These are phyloP conservation scores for Spialia ferax DNA, from an alignment of 2,888 invertebrate genomes.

Conservation along the genomic window DNA sequence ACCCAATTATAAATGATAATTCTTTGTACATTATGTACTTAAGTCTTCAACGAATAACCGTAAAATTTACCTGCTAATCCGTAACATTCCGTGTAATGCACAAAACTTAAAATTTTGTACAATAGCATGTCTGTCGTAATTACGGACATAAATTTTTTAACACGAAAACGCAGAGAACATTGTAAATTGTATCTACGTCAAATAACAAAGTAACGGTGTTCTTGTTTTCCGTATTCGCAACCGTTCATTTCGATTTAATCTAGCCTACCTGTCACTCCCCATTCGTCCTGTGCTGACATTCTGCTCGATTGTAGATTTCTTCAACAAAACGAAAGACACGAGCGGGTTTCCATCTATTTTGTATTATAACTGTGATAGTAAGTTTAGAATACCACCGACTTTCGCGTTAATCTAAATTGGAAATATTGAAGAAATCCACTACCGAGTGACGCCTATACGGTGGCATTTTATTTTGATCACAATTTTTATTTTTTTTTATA, in stretches of 20 bases:
- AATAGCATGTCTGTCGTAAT: background rate
- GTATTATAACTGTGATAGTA: slow-evolving; percentile 86
- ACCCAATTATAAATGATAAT: background rate
- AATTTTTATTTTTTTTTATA: slow-evolving; percentile 70
- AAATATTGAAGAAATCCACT: slow-evolving; percentile 79
- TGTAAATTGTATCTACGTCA: background rate
- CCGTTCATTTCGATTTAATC: background rate
- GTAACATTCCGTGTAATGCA: background rate
- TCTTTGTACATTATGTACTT: background rate
- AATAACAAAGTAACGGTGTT: background rate
- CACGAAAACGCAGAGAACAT: background rate
- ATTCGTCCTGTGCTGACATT: slow-evolving; percentile 44
- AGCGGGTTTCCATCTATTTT: slow-evolving; percentile 77
- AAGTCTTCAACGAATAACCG: background rate
- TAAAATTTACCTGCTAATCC: background rate
- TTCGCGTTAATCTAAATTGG: slow-evolving; percentile 67
- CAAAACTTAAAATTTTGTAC: background rate
- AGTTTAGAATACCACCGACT: slow-evolving; percentile 84
- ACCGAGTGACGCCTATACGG: slow-evolving; percentile 62
- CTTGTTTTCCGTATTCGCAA: background rate
- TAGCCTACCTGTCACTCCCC: background rate
- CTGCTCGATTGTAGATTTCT: slow-evolving; percentile 81
- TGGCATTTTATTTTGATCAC: slow-evolving; percentile 75
- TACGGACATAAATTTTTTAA: background rate
- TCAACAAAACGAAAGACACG: slow-evolving; percentile 74